Percentiles rank a stretch among this genome's conserved stretches.
Conservation (phyloP, 2,113 vertebrate genomes). For the Epinephelus moara region DNA sequence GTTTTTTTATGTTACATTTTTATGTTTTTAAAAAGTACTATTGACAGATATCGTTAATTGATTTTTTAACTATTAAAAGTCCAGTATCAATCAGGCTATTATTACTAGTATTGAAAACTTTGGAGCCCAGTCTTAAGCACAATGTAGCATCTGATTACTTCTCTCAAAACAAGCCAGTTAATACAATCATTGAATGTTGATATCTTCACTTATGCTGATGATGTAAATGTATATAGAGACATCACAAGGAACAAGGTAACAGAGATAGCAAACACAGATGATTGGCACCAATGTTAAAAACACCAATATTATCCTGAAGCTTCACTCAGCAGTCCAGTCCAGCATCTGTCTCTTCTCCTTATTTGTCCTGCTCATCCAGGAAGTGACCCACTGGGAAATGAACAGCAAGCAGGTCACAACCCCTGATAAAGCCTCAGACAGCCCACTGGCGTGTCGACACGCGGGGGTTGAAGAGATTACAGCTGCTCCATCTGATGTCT, state of each 20-base stretch:
- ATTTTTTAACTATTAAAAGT: not conserved
- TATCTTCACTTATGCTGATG: conserved; percentile 7
- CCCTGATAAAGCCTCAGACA: conserved; percentile 34
- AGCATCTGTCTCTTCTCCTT: conserved; percentile 38
- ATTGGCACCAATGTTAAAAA: not conserved
- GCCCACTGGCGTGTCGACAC: conserved; percentile 40
- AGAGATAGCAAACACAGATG: not conserved
- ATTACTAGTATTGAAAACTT: not conserved
- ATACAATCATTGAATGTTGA: not conserved
- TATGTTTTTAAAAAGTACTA: not conserved
- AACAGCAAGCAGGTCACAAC: conserved; percentile 45
- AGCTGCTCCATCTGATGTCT: conserved; percentile 55
- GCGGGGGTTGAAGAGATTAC: conserved; percentile 36
- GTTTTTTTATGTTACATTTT: not conserved
- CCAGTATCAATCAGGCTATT: not conserved
- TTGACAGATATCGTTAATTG: not conserved
- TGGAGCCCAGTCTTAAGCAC: not conserved
- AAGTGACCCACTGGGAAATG: conserved; percentile 56
- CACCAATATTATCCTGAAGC: conserved; percentile 1
- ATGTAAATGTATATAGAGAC: not conserved
- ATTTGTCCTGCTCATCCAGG: conserved; percentile 53
- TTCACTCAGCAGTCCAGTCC: conserved; percentile 1
- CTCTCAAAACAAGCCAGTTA: not conserved
- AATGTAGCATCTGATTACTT: not conserved
- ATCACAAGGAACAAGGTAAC: not conserved